These are phyloP conservation scores for Sanderia malayensis DNA, from an alignment of 30 jellyfish, hydroid and myxozoan species.

Conservation along the genomic window DNA sequence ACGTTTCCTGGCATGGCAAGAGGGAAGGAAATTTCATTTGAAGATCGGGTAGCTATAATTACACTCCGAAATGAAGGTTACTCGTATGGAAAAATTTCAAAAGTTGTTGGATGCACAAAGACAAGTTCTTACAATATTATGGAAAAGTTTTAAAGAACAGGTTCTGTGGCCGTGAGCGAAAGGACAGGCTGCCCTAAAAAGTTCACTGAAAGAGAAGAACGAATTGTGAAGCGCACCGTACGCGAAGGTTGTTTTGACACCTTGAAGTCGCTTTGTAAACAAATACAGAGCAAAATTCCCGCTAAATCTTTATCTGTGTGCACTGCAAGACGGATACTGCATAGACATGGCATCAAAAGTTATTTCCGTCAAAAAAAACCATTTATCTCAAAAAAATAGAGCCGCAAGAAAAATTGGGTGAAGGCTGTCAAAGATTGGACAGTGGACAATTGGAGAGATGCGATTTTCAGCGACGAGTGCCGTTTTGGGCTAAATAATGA, in stretches of 20 bases:
- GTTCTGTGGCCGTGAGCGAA: not conserved
- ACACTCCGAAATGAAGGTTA: not conserved
- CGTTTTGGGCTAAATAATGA: conserved; percentile 7
- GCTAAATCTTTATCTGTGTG: not conserved
- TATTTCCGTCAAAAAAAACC: not conserved
- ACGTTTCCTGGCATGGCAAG: conserved; percentile 1
- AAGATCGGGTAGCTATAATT: not conserved
- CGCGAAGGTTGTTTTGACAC: not conserved
- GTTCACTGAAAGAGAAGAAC: not conserved
- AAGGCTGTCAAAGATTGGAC: not conserved
- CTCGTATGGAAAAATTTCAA: conserved; percentile 6
- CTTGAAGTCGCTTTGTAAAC: not conserved
- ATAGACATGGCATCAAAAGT: not conserved
- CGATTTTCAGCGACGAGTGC: not conserved
- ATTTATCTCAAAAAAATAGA: not conserved
- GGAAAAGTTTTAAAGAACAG: not conserved
- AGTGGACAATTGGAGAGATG: not conserved
- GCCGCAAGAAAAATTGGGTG: not conserved
- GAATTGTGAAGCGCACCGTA: not conserved
- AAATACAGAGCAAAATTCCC: not conserved
- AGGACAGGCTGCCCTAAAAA: conserved; percentile 8
- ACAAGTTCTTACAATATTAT: not conserved
- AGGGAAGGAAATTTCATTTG: not conserved
- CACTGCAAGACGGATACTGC: not conserved
- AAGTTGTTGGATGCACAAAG: conserved; percentile 5